Conservation (phyloP, 2,113 vertebrate species). For the Anseranas semipalmata region DNA sequence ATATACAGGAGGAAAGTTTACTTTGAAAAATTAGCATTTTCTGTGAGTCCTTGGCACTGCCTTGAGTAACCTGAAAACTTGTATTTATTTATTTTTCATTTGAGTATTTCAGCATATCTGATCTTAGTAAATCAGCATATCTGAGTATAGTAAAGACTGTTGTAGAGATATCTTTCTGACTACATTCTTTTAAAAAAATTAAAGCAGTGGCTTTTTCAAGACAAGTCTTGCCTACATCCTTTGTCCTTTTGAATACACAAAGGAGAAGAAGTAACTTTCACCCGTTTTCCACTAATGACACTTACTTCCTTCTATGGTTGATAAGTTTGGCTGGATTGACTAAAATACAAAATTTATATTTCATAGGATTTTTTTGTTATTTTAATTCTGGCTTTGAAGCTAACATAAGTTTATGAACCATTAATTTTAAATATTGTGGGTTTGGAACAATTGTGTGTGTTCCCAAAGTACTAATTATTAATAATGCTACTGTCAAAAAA, state of each 20-base stretch:
- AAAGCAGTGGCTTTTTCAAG: background rate
- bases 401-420: background rate
- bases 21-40: background rate
- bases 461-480: background rate
- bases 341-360: background rate
- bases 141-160: background rate
- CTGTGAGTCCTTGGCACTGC: background rate
- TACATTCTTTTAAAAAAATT: background rate
- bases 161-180: background rate
- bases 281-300: background rate
- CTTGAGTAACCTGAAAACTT: background rate
- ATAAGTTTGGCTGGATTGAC: background rate
- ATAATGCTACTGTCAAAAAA: background rate
- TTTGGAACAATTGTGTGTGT: background rate
- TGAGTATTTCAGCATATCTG: background rate
- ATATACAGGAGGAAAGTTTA: background rate
- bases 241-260: background rate
- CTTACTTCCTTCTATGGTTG: background rate
- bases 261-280: background rate
- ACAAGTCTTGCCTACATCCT: background rate
- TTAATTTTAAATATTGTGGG: background rate
- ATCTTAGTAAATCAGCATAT: background rate
- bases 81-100: background rate
- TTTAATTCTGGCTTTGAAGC: background rate
- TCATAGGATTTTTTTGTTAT: background rate